Evolutionary conservation across 2,888 invertebrate species (phyloP).

Genomic region (Melinaea marsaeus): DNA sequence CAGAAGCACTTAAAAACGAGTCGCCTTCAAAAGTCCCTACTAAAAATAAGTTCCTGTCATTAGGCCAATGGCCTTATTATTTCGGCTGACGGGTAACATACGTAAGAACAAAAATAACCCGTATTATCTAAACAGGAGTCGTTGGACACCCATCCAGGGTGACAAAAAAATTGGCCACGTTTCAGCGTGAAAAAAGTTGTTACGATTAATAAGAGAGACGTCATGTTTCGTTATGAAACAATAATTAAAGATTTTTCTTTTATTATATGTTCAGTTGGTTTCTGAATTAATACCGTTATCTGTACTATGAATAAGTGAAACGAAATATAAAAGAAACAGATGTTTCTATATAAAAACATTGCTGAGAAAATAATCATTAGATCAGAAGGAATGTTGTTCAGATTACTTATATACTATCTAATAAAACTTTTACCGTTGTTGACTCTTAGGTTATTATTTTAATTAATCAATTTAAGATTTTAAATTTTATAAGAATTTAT

Average conservation of each 20-base stretch:
- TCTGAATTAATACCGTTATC: too few species aligned
- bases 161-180: slow-evolving; percentile 60
- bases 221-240: slow-evolving; percentile 1
- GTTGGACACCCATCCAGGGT: slow-evolving; percentile 35
- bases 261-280: neutral
- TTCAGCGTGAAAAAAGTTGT: slow-evolving; percentile 48
- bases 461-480: too few species aligned
- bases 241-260: neutral
- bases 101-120: slow-evolving; percentile 70
- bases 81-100: slow-evolving; percentile 73
- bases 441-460: too few species aligned
- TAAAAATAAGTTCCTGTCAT: slow-evolving; percentile 67
- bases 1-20: slow-evolving; percentile 49
- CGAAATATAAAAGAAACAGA: too few species aligned
- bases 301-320: too few species aligned
- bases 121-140: slow-evolving; percentile 72
- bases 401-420: too few species aligned
- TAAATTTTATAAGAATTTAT: too few species aligned
- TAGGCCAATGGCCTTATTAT: slow-evolving; percentile 77
- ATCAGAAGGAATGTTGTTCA: too few species aligned
- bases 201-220: neutral
- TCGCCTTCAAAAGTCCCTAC: slow-evolving; percentile 60
- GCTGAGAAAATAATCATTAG: too few species aligned
- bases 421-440: too few species aligned
- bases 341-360: too few species aligned